phyloP scores from a whole-genome alignment of 2,888 invertebrate genomes.

The Polyommatus iphigenia region DNA sequence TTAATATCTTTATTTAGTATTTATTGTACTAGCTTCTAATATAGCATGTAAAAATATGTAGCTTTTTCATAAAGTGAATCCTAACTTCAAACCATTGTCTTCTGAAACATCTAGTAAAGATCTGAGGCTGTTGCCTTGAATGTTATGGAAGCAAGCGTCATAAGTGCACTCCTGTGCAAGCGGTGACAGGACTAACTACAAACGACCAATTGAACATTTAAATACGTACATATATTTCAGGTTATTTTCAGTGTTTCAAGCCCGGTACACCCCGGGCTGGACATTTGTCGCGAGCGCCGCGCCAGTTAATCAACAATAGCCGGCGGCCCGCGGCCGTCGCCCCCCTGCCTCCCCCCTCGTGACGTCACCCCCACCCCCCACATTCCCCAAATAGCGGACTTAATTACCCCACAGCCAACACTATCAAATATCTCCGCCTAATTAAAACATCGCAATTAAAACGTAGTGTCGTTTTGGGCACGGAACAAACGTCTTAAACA shows the following conservation, averaged over 20 bases:
- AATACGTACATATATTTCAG: background rate
- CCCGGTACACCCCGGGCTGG: conserved; percentile 39
- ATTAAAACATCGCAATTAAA: conserved; percentile 19
- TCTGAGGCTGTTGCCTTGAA: no score
- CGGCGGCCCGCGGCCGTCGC: conserved; percentile 36
- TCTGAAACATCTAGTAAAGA: no score
- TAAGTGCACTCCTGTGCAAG: no score
- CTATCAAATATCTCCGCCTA: conserved; percentile 25
- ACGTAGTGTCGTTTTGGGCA: background rate
- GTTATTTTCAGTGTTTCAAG: background rate
- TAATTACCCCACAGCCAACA: conserved; percentile 29
- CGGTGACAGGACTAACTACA: no score
- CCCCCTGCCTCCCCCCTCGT: background rate
- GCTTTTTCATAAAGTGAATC: no score
- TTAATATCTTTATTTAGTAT: no score
- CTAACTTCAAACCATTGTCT: no score
- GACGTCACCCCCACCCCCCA: conserved; percentile 27
- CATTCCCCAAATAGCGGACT: conserved; percentile 23
- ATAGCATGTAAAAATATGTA: no score
- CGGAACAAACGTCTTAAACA: conserved; percentile 8
- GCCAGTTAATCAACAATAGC: conserved; percentile 67
- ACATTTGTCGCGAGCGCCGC: conserved; percentile 37
- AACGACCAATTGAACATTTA: background rate
- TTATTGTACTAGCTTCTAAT: no score
- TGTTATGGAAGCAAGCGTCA: no score